Percentiles rank a stretch among this genome's conserved stretches.
phyloP scores from a whole-genome alignment of 1,140 invertebrate genomes.

The Lasioglossum baleicum region DNA sequence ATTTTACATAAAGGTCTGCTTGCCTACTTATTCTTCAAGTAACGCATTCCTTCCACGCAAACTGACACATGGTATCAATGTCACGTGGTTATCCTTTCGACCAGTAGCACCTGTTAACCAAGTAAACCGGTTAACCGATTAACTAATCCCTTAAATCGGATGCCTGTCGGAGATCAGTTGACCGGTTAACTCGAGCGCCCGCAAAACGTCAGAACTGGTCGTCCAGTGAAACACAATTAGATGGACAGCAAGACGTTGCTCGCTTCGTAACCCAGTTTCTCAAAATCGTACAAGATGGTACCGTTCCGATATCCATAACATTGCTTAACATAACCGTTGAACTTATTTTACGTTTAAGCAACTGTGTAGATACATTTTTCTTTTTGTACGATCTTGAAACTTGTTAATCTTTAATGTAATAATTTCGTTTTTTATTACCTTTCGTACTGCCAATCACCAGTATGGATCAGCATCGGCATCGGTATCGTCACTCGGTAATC shows the following conservation, averaged over 20 bases:
- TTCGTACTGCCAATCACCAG: no score
- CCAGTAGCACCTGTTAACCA: slow-evolving; percentile 36
- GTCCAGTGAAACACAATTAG: background rate
- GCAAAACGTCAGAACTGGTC: slow-evolving; percentile 5
- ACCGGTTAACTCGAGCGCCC: slow-evolving; percentile 29
- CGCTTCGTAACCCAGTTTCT: background rate
- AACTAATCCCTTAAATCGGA: slow-evolving; percentile 40
- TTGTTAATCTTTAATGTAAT: no score
- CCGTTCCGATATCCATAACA: background rate
- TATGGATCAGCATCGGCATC: no score
- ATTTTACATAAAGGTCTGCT: no score
- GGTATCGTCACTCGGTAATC: no score
- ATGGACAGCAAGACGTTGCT: background rate
- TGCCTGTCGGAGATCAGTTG: slow-evolving; percentile 36
- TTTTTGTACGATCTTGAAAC: no score
- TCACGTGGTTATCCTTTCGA: slow-evolving; percentile 32
- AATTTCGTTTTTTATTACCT: no score
- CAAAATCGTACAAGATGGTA: background rate
- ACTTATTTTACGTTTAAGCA: no score
- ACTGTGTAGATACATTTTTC: no score
- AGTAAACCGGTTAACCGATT: slow-evolving; percentile 47
- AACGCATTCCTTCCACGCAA: background rate
- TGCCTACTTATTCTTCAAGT: background rate
- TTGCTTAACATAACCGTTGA: no score
- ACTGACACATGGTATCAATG: background rate